Evolutionary conservation across 2,113 vertebrate genomes (phyloP).

Genomic region (Seriola dumerili): DNA sequence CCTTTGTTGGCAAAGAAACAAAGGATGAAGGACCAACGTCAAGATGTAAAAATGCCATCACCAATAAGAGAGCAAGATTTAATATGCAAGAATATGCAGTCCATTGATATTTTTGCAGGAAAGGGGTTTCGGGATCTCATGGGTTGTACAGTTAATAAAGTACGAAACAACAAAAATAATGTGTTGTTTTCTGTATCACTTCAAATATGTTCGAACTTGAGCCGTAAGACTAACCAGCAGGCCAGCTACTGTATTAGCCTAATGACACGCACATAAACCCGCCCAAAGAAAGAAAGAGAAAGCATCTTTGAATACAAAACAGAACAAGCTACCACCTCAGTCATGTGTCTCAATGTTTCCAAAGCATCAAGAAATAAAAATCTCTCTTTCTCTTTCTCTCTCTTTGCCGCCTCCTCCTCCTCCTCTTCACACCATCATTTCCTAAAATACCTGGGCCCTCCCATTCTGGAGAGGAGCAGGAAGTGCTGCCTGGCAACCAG

Average conservation of each 20-base stretch:
- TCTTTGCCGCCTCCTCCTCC: constrained; percentile 32
- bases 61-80: too few species aligned
- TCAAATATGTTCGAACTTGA: constrained; percentile 1
- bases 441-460: constrained; percentile 79
- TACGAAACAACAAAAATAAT: too few species aligned
- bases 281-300: neutral
- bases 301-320: neutral
- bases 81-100: too few species aligned
- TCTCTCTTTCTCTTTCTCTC: constrained; percentile 9
- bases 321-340: neutral
- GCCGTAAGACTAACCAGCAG: constrained; percentile 57
- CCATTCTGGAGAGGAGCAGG: constrained; percentile 69
- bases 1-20: too few species aligned
- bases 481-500: constrained; percentile 80
- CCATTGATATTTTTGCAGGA: too few species aligned
- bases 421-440: constrained; percentile 75
- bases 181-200: too few species aligned
- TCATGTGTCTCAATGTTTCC: constrained; percentile 32
- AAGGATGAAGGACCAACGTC: too few species aligned
- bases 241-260: constrained; percentile 44
- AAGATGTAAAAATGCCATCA: too few species aligned
- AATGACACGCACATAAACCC: constrained; percentile 16
- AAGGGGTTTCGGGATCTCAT: too few species aligned
- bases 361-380: constrained; percentile 41
- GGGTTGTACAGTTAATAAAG: too few species aligned